These are phyloP conservation scores for Pachydiplax longipennis DNA, from an alignment of 2,888 invertebrate species.

Conservation along the genomic window DNA sequence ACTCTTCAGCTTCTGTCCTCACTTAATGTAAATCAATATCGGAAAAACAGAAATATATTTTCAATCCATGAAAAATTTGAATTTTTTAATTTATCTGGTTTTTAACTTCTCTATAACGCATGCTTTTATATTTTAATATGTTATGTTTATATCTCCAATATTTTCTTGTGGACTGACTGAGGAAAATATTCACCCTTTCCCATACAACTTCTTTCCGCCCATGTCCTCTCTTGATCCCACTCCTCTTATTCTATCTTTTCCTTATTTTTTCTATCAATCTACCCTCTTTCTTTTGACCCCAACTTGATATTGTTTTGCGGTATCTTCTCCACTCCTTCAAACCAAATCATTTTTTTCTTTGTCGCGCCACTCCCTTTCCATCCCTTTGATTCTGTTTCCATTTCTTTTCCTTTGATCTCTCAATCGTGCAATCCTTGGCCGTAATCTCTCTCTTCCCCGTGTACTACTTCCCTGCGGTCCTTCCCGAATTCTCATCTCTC, in stretches of 20 bases:
- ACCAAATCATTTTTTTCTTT: neutral
- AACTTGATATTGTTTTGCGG: neutral
- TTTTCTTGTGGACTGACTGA: constrained; percentile 37
- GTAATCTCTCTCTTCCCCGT: neutral
- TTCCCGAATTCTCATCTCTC: neutral
- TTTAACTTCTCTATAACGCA: no score
- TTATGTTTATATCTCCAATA: constrained; percentile 24
- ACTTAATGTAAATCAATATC: no score
- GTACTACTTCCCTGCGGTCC: neutral
- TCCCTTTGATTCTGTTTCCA: neutral
- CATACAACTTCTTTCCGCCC: neutral
- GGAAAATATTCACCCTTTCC: constrained; percentile 9
- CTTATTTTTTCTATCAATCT: neutral
- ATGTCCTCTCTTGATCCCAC: neutral
- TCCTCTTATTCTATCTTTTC: neutral
- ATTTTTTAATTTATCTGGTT: no score
- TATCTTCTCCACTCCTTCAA: neutral
- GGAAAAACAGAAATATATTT: no score
- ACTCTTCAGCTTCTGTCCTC: no score
- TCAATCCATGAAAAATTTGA: no score
- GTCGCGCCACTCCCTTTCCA: neutral
- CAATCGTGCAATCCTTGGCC: neutral
- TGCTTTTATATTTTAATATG: constrained; percentile 3
- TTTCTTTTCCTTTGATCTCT: neutral
- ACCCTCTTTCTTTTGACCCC: neutral